Percentiles rank a stretch among this genome's conserved stretches.
Conservation (phyloP, 2,888 invertebrate genomes). For the Drosophila subquinaria region DNA sequence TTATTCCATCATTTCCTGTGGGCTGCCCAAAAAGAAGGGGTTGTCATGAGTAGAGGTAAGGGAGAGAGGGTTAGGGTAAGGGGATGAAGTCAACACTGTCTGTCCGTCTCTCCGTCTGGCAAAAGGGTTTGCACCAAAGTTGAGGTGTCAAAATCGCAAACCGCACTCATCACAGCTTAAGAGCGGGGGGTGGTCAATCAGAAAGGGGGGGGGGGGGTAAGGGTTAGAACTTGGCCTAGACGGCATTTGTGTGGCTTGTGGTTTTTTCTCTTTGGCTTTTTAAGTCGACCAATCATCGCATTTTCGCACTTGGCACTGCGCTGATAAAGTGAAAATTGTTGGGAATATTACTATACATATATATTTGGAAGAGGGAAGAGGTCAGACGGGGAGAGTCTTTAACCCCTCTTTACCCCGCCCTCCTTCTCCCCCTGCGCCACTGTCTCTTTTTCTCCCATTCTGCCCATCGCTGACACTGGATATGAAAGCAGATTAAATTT, state of each 20-base stretch:
- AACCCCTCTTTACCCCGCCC: neutral
- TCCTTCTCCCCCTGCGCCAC: neutral
- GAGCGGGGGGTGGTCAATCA: neutral
- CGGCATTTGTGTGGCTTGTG: constrained; percentile 13
- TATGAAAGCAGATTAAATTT: constrained; percentile 78
- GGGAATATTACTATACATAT: constrained; percentile 1
- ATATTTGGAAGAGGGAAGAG: constrained; percentile 47
- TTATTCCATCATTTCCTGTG: constrained; percentile 65
- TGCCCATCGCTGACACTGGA: constrained; percentile 42
- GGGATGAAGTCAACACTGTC: constrained; percentile 38
- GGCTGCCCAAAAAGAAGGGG: constrained; percentile 59
- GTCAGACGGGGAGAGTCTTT: neutral
- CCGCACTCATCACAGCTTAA: constrained; percentile 54
- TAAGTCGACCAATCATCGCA: constrained; percentile 55
- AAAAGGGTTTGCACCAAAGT: constrained; percentile 51
- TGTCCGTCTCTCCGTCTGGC: neutral
- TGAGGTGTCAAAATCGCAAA: constrained; percentile 71
- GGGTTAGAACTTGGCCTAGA: constrained; percentile 10
- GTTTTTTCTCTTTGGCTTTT: constrained; percentile 2
- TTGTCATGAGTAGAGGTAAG: constrained; percentile 23
- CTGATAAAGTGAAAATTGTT: constrained; percentile 47
- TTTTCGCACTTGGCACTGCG: constrained; percentile 50
- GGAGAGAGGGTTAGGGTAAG: neutral
- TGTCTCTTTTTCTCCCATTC: neutral
- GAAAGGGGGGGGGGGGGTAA: neutral